A percentile compares a stretch with the other conserved stretches of the same genome.
These are phyloP conservation scores for Drosophila nr. perissopoda DNA, from an alignment of 2,888 invertebrate species.

Conservation along the genomic window DNA sequence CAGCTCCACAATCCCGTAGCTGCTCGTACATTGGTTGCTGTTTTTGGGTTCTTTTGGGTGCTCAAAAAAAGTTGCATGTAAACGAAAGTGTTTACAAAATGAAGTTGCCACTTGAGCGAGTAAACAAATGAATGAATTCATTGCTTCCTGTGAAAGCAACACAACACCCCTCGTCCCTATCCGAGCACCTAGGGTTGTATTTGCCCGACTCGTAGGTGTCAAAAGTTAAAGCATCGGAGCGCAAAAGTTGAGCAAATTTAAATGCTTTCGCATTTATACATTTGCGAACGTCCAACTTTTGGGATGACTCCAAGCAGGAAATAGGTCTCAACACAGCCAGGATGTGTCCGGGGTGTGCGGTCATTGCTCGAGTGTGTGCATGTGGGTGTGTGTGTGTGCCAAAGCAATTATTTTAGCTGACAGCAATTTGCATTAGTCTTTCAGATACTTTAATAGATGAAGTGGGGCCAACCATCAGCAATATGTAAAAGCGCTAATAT, in stretches of 20 bases:
- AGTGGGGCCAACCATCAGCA: constrained; percentile 4
- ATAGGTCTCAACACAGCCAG: constrained; percentile 17
- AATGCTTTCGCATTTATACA: constrained; percentile 71
- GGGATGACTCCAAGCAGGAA: constrained; percentile 45
- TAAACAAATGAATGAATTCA: constrained; percentile 81
- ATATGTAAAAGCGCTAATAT: constrained; percentile 4
- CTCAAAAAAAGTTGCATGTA: constrained; percentile 77
- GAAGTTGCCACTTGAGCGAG: constrained; percentile 81
- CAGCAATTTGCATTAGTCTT: constrained; percentile 73
- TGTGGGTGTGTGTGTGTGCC: constrained; percentile 61
- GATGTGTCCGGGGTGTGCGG: not conserved
- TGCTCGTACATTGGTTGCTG: constrained; percentile 35
- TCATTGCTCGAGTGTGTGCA: not conserved
- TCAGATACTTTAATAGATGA: constrained; percentile 49
- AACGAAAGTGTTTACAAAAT: constrained; percentile 81
- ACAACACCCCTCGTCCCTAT: not conserved
- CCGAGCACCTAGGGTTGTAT: constrained; percentile 17
- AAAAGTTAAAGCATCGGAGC: constrained; percentile 78
- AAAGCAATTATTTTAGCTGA: constrained; percentile 79
- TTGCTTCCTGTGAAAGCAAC: constrained; percentile 63
- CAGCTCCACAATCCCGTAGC: not conserved
- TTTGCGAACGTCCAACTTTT: constrained; percentile 71
- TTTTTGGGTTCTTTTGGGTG: constrained; percentile 51
- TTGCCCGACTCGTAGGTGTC: constrained; percentile 64
- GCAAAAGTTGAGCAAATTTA: constrained; percentile 79